Conservation (phyloP, 2,888 invertebrate species). For the Ceratothoa steindachneri region DNA sequence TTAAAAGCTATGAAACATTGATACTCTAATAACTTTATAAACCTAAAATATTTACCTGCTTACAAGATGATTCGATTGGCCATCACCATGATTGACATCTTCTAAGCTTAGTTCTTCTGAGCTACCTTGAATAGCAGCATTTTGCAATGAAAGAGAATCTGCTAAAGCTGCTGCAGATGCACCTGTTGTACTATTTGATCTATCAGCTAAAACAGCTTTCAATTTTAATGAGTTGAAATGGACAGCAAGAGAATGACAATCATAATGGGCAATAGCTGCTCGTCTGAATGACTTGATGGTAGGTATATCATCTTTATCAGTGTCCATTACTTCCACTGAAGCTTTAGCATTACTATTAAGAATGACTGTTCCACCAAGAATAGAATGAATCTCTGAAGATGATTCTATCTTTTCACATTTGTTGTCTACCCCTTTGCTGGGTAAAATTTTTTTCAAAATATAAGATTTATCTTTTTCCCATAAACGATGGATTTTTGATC, state of each 20-base stretch:
- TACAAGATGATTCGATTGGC: constrained; percentile 34
- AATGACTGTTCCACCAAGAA: constrained; percentile 15
- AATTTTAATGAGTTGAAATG: constrained; percentile 22
- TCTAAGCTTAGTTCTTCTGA: constrained; percentile 31
- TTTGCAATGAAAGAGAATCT: neutral
- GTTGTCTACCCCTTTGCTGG: constrained; percentile 6
- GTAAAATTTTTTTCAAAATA: constrained; percentile 35
- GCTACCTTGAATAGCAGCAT: constrained; percentile 25
- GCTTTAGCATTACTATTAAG: constrained; percentile 12
- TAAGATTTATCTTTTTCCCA: constrained; percentile 46
- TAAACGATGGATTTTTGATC: constrained; percentile 41
- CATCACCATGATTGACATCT: constrained; percentile 29
- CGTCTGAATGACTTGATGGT: neutral
- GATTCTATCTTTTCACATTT: constrained; percentile 23
- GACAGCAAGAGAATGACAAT: constrained; percentile 32
- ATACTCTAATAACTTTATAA: too few relatives aligned
- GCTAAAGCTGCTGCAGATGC: constrained; percentile 43
- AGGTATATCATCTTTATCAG: constrained; percentile 7
- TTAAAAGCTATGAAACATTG: too few relatives aligned
- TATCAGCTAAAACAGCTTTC: constrained; percentile 29
- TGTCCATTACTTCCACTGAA: constrained; percentile 17
- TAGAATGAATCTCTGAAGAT: constrained; percentile 23
- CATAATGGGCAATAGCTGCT: constrained; percentile 41
- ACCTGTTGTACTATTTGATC: constrained; percentile 39
- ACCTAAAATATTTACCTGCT: too few relatives aligned